Evolutionary conservation across 1,140 invertebrate genomes (phyloP).

Genomic region (Trichomalopsis sarcophagae): DNA sequence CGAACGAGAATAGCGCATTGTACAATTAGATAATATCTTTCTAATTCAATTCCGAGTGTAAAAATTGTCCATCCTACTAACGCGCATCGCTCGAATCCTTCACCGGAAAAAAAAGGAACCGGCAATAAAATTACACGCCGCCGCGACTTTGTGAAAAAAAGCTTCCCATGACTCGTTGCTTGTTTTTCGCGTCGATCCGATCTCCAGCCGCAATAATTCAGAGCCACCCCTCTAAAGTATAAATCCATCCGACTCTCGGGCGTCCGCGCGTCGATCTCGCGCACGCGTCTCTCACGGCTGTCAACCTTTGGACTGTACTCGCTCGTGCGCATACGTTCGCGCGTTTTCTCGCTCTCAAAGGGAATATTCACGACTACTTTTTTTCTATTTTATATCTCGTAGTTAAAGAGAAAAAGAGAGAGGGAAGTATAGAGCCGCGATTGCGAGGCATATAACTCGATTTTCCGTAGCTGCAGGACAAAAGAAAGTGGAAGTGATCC

Average conservation of each 20-base stretch:
- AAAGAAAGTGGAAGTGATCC: constrained; percentile 56
- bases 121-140: too few relatives aligned
- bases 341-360: not conserved
- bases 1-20: too few relatives aligned
- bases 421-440: not conserved
- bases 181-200: not conserved
- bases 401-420: not conserved
- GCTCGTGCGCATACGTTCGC: too few relatives aligned
- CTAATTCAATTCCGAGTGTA: too few relatives aligned
- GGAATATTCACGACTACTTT: not conserved
- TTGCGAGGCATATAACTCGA: not conserved
- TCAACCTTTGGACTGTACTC: not conserved
- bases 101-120: too few relatives aligned
- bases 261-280: constrained; percentile 16
- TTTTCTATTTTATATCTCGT: not conserved
- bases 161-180: not conserved
- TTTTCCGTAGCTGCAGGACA: not conserved
- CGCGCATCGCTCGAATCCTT: too few relatives aligned
- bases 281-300: not conserved
- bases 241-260: constrained; percentile 13
- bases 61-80: too few relatives aligned
- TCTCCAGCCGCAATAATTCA: constrained; percentile 8
- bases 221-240: not conserved
- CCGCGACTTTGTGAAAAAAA: not conserved
- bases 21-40: too few relatives aligned